A percentile compares a stretch with the other conserved stretches of the same genome.
These are phyloP conservation scores for Morone chrysops DNA, from an alignment of 2,113 vertebrate species.

Conservation along the genomic window DNA sequence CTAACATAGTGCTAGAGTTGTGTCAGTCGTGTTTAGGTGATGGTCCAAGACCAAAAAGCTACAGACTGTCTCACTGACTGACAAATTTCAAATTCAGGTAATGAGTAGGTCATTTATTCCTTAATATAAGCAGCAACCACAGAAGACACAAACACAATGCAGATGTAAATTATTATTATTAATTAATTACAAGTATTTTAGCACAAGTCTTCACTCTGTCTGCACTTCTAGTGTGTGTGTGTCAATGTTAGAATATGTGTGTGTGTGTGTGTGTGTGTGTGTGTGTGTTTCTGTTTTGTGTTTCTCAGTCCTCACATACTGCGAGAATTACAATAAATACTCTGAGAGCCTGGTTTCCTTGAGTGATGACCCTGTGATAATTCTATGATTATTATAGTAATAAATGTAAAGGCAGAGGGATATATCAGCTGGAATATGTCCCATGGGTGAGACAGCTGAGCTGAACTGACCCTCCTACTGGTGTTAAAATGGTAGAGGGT, in stretches of 20 bases:
- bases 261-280: neutral
- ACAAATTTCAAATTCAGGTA: neutral
- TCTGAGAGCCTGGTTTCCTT: neutral
- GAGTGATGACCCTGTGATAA: slow-evolving; percentile 39
- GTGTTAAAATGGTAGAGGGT: slow-evolving; percentile 21
- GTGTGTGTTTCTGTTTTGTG: neutral
- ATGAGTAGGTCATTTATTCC: neutral
- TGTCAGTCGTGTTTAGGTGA: too few relatives aligned
- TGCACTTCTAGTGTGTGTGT: neutral
- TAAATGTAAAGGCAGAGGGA: slow-evolving; percentile 13
- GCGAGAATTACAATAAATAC: neutral
- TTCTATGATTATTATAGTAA: slow-evolving; percentile 21
- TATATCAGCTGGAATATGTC: slow-evolving; percentile 31
- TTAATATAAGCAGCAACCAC: neutral
- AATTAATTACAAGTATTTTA: neutral
- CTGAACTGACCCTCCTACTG: slow-evolving; percentile 24
- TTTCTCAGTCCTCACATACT: neutral
- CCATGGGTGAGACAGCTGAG: slow-evolving; percentile 12
- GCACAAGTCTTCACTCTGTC: slow-evolving; percentile 2
- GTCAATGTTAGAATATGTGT: neutral
- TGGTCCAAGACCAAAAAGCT: neutral
- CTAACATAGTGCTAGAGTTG: too few relatives aligned
- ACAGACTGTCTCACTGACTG: neutral
- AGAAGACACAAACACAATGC: neutral
- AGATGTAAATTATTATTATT: slow-evolving; percentile 36